Percentiles rank a stretch among this genome's conserved stretches.
These are phyloP conservation scores for Chionomys nivalis DNA, from an alignment of 2,113 vertebrate genomes.

Conservation along the genomic window DNA sequence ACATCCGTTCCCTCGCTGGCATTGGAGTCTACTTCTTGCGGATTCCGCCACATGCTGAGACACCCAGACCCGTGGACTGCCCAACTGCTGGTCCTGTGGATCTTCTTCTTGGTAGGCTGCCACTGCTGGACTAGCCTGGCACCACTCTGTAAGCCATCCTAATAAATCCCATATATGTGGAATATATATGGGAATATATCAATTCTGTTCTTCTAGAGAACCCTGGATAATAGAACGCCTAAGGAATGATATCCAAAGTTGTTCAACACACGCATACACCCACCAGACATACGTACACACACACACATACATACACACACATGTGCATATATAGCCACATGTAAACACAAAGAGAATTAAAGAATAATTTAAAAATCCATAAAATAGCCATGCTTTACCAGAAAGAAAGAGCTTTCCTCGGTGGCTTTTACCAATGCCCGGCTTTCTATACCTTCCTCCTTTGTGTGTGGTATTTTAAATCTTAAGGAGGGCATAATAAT, in stretches of 20 bases:
- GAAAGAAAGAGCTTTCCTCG: background rate
- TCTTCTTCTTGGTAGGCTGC: background rate
- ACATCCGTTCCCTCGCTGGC: background rate
- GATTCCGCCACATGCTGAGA: background rate
- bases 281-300: background rate
- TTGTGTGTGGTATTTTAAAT: background rate
- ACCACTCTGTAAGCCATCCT: background rate
- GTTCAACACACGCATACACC: background rate
- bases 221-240: background rate
- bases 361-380: background rate
- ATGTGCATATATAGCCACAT: too few species aligned
- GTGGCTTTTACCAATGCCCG: background rate
- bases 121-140: background rate
- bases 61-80: background rate
- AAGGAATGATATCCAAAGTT: background rate
- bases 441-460: background rate
- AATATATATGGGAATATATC: background rate
- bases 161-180: background rate
- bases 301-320: too few species aligned
- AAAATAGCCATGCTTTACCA: background rate
- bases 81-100: background rate
- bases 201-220: background rate
- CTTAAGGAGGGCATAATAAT: background rate
- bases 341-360: background rate
- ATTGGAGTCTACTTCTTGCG: background rate